phyloP scores from a whole-genome alignment of 2,888 invertebrate genomes.

The Petrolisthes manimaculis region DNA sequence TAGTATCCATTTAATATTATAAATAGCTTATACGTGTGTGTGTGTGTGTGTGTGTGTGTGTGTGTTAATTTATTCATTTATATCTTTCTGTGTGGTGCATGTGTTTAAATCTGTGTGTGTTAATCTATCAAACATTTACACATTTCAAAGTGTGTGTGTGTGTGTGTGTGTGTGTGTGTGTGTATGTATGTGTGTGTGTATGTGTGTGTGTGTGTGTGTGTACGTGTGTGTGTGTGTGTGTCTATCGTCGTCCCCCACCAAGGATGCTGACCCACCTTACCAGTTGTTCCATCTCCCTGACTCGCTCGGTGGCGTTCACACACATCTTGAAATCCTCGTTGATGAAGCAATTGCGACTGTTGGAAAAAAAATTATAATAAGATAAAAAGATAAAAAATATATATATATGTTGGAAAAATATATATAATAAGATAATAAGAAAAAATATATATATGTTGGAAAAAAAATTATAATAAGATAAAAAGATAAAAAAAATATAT shows the following conservation, averaged over 20 bases:
- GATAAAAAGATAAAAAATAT: not conserved
- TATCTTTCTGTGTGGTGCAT: no score
- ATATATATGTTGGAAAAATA: not conserved
- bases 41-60: no score
- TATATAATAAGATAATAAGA: not conserved
- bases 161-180: not conserved
- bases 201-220: slow-evolving; percentile 1
- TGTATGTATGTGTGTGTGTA: not conserved
- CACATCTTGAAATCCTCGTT: slow-evolving; percentile 21
- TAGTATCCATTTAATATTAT: no score
- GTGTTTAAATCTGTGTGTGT: no score
- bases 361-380: not conserved
- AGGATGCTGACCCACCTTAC: slow-evolving; percentile 20
- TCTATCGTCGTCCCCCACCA: not conserved
- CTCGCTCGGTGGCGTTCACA: slow-evolving; percentile 1
- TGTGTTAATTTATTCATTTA: no score
- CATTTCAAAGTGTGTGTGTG: no score
- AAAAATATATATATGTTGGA: no score
- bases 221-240: not conserved
- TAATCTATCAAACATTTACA: no score
- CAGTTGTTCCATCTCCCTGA: slow-evolving; percentile 3
- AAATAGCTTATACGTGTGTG: no score
- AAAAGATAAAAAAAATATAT: no score
- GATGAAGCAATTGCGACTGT: slow-evolving; percentile 20
- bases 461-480: no score